Percentiles rank a stretch among this genome's conserved stretches.
These are phyloP conservation scores for Oryzias sinensis DNA, from an alignment of 2,797 vertebrate genomes.

Conservation along the genomic window DNA sequence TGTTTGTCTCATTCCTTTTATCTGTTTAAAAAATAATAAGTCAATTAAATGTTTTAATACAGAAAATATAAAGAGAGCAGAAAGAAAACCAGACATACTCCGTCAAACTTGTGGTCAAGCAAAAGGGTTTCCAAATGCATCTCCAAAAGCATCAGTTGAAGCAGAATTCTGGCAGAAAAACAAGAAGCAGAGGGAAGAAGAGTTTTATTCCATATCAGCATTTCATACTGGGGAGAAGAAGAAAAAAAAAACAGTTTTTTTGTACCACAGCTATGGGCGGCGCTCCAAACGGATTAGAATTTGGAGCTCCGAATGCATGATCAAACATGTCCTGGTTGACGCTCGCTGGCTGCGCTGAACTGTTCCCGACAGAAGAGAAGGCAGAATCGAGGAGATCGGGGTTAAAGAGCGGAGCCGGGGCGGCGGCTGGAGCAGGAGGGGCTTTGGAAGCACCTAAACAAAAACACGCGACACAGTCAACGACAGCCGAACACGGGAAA, in stretches of 20 bases:
- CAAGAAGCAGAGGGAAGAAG: neutral
- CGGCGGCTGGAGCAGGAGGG: slow-evolving; percentile 41
- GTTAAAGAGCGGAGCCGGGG: slow-evolving; percentile 33
- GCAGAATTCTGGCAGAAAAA: slow-evolving; percentile 40
- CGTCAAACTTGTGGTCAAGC: slow-evolving; percentile 69
- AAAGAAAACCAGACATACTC: slow-evolving; percentile 23
- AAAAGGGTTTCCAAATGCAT: slow-evolving; percentile 88
- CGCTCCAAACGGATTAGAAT: slow-evolving; percentile 68
- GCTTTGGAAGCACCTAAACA: slow-evolving; percentile 74
- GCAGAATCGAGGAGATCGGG: slow-evolving; percentile 55
- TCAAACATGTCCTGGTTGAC: slow-evolving; percentile 76
- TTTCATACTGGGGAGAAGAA: no score
- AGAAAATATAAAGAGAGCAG: neutral
- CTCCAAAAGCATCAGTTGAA: slow-evolving; percentile 73
- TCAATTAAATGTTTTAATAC: neutral
- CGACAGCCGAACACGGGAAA: neutral
- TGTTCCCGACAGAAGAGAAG: slow-evolving; percentile 51
- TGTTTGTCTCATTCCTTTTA: slow-evolving; percentile 15
- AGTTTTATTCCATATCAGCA: neutral
- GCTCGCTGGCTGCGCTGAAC: slow-evolving; percentile 29
- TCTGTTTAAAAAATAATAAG: slow-evolving; percentile 17
- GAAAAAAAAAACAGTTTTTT: slow-evolving; percentile 2
- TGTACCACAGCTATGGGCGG: slow-evolving; percentile 74
- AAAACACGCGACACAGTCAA: slow-evolving; percentile 11
- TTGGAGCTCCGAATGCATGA: slow-evolving; percentile 76